These are phyloP conservation scores for Hemibagrus guttatus DNA, from an alignment of 2,797 vertebrate species.

Conservation along the genomic window DNA sequence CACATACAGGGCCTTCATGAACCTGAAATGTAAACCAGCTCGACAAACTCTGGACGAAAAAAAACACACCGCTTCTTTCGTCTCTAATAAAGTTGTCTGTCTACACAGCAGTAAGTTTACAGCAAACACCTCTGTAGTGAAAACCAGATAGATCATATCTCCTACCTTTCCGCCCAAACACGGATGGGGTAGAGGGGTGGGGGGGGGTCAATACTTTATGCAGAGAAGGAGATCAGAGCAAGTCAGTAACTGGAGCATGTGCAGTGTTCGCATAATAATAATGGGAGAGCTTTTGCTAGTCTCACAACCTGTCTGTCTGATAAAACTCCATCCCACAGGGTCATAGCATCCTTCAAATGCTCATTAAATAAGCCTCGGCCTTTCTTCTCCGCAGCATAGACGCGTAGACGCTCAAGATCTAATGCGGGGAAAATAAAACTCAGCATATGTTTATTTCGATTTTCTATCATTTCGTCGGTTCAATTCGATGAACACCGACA, in stretches of 20 bases:
- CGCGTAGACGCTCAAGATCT: too few species aligned
- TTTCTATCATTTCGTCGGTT: too few species aligned
- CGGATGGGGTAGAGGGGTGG: neutral
- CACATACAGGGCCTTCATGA: neutral
- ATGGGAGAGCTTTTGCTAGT: neutral
- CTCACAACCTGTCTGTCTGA: too few species aligned
- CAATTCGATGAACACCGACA: too few species aligned
- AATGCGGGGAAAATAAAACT: too few species aligned
- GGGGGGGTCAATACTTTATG: neutral
- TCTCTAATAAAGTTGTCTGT: neutral
- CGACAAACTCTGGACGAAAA: too few species aligned
- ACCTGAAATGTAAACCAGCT: too few species aligned
- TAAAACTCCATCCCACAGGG: too few species aligned
- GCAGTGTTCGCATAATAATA: neutral
- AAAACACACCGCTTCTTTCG: too few species aligned
- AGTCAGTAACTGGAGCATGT: neutral
- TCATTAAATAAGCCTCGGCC: neutral
- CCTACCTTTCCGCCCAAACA: too few species aligned
- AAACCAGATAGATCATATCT: neutral
- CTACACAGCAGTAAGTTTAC: neutral
- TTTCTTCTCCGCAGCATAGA: too few species aligned
- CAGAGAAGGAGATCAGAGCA: neutral
- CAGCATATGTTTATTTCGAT: too few species aligned
- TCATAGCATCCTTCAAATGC: neutral
- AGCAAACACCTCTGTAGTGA: neutral